A percentile compares a stretch with the other conserved stretches of the same genome.
These are phyloP conservation scores for Apotomis betuletana DNA, from an alignment of 2,888 invertebrate genomes.

Conservation along the genomic window DNA sequence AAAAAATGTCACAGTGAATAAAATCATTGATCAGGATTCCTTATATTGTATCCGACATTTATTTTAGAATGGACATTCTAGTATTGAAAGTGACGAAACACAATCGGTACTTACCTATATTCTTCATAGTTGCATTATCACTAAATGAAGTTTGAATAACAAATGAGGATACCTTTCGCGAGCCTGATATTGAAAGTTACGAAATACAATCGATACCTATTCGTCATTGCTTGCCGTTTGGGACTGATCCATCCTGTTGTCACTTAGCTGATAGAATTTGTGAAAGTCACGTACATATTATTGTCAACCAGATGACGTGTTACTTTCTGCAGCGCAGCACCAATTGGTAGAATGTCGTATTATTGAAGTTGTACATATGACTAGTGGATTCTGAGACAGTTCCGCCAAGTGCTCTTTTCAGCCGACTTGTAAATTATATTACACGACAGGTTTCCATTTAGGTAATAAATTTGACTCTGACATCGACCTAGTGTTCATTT, in stretches of 20 bases:
- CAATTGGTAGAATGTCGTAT: constrained; percentile 5
- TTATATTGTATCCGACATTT: too few species aligned
- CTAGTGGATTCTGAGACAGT: background rate
- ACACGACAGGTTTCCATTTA: background rate
- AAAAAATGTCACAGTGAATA: background rate
- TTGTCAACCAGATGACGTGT: constrained; percentile 33
- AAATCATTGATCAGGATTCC: background rate
- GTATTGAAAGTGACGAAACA: too few species aligned
- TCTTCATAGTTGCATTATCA: too few species aligned
- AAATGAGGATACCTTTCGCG: too few species aligned
- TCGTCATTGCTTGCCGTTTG: background rate
- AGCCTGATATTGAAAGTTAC: background rate
- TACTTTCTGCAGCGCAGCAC: constrained; percentile 10
- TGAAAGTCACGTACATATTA: constrained; percentile 37
- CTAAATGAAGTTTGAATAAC: too few species aligned
- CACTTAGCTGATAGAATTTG: constrained; percentile 36
- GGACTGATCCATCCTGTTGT: constrained; percentile 16
- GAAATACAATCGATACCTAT: background rate
- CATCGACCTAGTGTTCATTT: too few species aligned
- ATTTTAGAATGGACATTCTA: too few species aligned
- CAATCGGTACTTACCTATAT: too few species aligned
- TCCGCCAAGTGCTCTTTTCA: background rate
- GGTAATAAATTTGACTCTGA: too few species aligned
- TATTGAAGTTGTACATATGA: background rate
- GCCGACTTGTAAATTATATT: background rate